Evolutionary conservation across 2,113 vertebrate species (phyloP), one percentile per base, ranked within the genome.

Genomic region (Petromus typicus): DNA sequence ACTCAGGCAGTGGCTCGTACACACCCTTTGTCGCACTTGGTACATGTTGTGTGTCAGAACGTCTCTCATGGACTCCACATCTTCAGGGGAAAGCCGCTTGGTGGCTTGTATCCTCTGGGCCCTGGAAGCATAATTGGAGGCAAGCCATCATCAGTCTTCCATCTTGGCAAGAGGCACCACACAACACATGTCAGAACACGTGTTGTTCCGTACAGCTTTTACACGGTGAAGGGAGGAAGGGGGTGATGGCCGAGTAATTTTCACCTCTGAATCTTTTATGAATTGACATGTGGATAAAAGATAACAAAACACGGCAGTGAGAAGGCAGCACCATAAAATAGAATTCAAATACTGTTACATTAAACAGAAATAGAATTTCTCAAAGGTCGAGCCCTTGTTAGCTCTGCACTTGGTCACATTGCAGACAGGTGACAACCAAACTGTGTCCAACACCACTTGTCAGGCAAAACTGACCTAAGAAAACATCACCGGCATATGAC

Each of bases 41-140:
- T 99, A 99, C 96, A 99, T 99, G 96, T 99, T 99, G 93, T 98
- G 99, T 30, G 99, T 99, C 96, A 99, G 98, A 90, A 99, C 98
- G 45, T 99, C 97, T 8, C 99, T 98, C 99, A 99, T 99, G 97
- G 98, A 98, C 96, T 94, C 98, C 97, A 99, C 98, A 20, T 99
- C 99, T 40, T 98, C 88, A 0, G 99, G 97, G 91, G 98, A 96
- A 85, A 99, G 98, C 93, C 85, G 98, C 63, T 97, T 99, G 0
- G 86, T 95, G 86, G 7, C 97, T 54, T 57, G 96, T n/a, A n/a
- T 81, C 95, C 97, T 98, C 25, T 98, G 81, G 2, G 85, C 94
- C 96, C 98, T 99, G 97, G 6, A 97, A 97, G 97, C 32, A 94
- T 59, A 85, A 94, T 40, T 22, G n/a, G 37, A 94, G 45, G 27